phyloP scores from a whole-genome alignment of 2,888 invertebrate genomes.

The Caenorhabditis parvicauda region DNA sequence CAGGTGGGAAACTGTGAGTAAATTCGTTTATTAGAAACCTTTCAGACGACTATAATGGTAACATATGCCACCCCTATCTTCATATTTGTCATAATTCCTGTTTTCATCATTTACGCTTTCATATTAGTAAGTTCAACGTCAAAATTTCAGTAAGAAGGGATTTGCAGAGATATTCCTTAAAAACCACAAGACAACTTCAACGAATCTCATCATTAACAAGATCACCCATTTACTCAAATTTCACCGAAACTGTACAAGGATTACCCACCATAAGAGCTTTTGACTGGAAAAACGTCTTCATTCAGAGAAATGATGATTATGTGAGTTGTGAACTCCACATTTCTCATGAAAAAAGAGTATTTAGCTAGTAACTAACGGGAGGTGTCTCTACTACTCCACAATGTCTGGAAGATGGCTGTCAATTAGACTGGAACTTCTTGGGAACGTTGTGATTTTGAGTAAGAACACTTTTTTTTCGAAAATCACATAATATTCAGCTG shows the following conservation, averaged over 20 bases:
- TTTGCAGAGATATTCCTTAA: slow-evolving; percentile 82
- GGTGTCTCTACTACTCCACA: slow-evolving; percentile 33
- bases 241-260: slow-evolving; percentile 60
- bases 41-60: slow-evolving; percentile 49
- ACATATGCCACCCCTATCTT: slow-evolving; percentile 58
- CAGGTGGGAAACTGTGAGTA: slow-evolving; percentile 33
- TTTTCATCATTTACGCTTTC: slow-evolving; percentile 55
- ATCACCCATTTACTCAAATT: slow-evolving; percentile 62
- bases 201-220: slow-evolving; percentile 57
- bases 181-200: slow-evolving; percentile 80
- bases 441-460: slow-evolving; percentile 42
- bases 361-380: slow-evolving; percentile 29
- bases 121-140: slow-evolving; percentile 32
- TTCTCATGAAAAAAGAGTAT: neutral
- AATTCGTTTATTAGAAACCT: neutral
- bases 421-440: slow-evolving; percentile 37
- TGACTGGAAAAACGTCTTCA: slow-evolving; percentile 48
- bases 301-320: slow-evolving; percentile 21
- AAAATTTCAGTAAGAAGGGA: neutral
- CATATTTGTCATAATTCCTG: slow-evolving; percentile 52
- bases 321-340: slow-evolving; percentile 3
- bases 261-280: slow-evolving; percentile 58
- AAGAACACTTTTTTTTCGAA: neutral
- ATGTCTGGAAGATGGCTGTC: slow-evolving; percentile 33
- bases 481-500: slow-evolving; percentile 15